These are phyloP conservation scores for Melanotaenia duboulayi DNA, from an alignment of 2,113 vertebrate genomes.

Conservation along the genomic window DNA sequence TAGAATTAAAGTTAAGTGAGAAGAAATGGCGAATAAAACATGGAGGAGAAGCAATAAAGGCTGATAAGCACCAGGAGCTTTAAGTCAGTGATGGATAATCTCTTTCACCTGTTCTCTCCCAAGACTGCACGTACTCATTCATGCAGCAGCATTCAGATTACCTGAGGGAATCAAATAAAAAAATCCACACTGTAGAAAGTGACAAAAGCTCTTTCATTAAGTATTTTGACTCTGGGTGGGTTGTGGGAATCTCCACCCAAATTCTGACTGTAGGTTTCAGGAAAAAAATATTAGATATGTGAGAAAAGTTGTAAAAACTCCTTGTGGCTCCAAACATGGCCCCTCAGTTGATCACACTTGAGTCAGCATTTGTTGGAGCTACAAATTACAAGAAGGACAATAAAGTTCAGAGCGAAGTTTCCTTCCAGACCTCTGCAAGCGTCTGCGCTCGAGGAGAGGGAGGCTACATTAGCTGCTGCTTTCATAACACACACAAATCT, in stretches of 20 bases:
- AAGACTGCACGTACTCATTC: neutral
- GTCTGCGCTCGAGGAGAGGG: neutral
- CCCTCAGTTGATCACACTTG: neutral
- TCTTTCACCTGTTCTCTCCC: neutral
- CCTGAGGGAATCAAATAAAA: neutral
- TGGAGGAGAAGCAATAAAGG: neutral
- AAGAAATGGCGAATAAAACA: neutral
- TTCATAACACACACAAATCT: neutral
- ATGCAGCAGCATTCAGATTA: neutral
- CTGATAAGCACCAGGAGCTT: neutral
- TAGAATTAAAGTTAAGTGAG: slow-evolving; percentile 10
- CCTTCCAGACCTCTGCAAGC: neutral
- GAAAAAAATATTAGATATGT: too few relatives aligned
- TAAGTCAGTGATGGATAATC: neutral
- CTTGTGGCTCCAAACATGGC: neutral
- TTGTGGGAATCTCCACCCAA: neutral
- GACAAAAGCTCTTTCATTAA: neutral
- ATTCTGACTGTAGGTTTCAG: too few relatives aligned
- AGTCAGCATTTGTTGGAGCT: neutral
- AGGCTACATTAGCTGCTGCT: neutral
- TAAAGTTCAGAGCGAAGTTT: neutral
- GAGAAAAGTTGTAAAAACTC: too few relatives aligned
- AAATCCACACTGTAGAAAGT: neutral
- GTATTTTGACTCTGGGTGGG: too few relatives aligned
- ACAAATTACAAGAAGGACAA: neutral